Evolutionary conservation across 2,113 vertebrate genomes (phyloP).

Genomic region (Ammodytes marinus): DNA sequence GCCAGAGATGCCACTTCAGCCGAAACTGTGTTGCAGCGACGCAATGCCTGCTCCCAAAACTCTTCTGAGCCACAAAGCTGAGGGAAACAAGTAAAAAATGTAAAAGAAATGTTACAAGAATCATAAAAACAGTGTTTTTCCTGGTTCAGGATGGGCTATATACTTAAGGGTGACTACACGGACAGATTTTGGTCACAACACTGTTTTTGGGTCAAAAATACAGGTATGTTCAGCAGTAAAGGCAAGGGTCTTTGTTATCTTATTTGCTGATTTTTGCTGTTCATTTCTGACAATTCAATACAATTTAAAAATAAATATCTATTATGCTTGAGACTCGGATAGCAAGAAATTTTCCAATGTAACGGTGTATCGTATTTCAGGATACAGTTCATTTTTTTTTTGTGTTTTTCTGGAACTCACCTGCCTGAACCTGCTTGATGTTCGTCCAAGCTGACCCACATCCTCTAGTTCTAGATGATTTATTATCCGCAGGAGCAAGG

Average conservation of each 20-base stretch:
- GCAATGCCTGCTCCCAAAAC: constrained; percentile 86
- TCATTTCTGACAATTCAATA: no score
- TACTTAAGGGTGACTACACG: no score
- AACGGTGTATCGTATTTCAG: neutral
- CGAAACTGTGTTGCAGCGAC: constrained; percentile 76
- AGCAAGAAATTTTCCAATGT: neutral
- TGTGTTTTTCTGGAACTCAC: constrained; percentile 67
- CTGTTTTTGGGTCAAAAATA: no score
- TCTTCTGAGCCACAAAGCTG: constrained; percentile 84
- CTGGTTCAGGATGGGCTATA: no score
- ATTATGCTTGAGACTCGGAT: no score
- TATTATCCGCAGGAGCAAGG: constrained; percentile 86
- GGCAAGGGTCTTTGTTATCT: no score
- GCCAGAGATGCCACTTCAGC: constrained; percentile 84
- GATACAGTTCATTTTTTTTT: neutral
- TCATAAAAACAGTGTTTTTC: neutral
- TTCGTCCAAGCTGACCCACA: constrained; percentile 84
- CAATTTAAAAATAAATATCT: neutral
- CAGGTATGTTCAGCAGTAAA: no score
- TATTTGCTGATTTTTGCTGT: no score
- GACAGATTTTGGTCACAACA: no score
- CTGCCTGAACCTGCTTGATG: constrained; percentile 84
- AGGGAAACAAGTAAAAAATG: constrained; percentile 2
- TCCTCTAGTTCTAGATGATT: constrained; percentile 89
- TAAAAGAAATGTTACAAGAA: neutral